Evolutionary conservation across 2,113 vertebrate species (phyloP), one percentile per base, ranked within the genome.

Genomic region (Gnathonemus echidnorhynchus): DNA sequence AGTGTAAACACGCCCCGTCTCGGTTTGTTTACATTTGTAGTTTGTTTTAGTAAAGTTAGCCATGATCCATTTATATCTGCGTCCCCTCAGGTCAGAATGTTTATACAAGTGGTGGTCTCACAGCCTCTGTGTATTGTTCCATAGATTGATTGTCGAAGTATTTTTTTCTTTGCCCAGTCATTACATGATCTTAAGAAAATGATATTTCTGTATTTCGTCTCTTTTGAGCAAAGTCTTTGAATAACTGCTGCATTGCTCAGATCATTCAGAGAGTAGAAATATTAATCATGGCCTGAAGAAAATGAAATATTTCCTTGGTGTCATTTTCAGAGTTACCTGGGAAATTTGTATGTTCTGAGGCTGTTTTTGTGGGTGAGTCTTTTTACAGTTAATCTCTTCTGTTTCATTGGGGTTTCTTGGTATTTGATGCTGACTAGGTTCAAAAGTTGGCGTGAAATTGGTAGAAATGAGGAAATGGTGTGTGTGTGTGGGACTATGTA

Each of bases 151-250:
- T 21, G 45, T 50, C 50, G 17, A 77, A 89, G 19, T 88, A 56
- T 58, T 53, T 27, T 86, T 50, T 50, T n/a, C 92, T 92, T 95
- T 90, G 62, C 86, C 87, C 90, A 92, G 90, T 42, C 35, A 42
- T 39, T 80, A 42, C 15, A 42, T 80, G 35, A 17, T 80, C 92
- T 93, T 94, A 91, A 91, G 88, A 74, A 91, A 93, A 93, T 92
- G 94, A 91, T 92, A 86, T 91, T 91, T 95, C 95, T 94, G 87
- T 94, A 91, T 92, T 95, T 95, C 95, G 95, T 95, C 94, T 92
- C 92, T 88, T 89, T 88, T 90, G 88, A 62, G 94, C 91, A 93
- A 94, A 94, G 92, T 94, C 94, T 95, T 96, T 95, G 93, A 94
- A 93, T 95, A 93, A 94, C 93, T 93, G 91, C 93, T 92, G 94